Conservation (phyloP, 2,113 vertebrate species). For the pig (Sus scrofa) region DNA sequence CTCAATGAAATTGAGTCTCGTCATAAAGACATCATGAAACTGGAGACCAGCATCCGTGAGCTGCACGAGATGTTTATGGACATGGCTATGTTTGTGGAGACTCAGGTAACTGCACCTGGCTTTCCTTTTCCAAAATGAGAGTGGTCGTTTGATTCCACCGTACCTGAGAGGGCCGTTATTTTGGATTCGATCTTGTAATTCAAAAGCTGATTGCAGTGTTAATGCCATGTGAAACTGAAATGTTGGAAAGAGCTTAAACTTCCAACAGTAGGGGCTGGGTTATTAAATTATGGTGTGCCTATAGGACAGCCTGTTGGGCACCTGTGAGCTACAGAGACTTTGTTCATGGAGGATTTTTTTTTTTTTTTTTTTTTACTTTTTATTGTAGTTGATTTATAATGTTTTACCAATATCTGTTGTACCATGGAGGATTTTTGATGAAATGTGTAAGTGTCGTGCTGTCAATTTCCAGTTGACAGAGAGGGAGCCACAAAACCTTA, state of each 20-base stretch:
- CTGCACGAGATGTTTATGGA: slow-evolving; percentile 97
- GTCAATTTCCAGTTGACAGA: not conserved
- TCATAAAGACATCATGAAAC: slow-evolving; percentile 96
- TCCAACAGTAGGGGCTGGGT: fast-evolving
- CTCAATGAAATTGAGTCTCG: slow-evolving; percentile 97
- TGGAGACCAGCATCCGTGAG: slow-evolving; percentile 96
- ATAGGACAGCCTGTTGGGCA: not conserved
- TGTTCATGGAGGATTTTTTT: not conserved
- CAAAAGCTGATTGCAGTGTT: fast-evolving
- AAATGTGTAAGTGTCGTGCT: not conserved
- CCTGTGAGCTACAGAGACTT: fast-evolving
- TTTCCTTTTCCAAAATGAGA: not conserved
- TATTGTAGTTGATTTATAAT: no score
- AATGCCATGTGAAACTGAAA: not conserved
- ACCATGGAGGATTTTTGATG: not conserved
- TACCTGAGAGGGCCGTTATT: fast-evolving
- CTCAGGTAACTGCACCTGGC: slow-evolving; percentile 89
- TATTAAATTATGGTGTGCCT: fast-evolving
- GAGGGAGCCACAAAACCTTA: not conserved
- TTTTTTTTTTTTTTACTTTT: no score
- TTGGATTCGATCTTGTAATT: not conserved
- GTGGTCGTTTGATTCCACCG: fast-evolving
- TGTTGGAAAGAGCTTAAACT: fast-evolving
- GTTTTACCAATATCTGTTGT: no score
- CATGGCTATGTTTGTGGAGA: slow-evolving; percentile 97